phyloP scores from a whole-genome alignment of 2,888 invertebrate species.

The Epistrophe eligans region DNA sequence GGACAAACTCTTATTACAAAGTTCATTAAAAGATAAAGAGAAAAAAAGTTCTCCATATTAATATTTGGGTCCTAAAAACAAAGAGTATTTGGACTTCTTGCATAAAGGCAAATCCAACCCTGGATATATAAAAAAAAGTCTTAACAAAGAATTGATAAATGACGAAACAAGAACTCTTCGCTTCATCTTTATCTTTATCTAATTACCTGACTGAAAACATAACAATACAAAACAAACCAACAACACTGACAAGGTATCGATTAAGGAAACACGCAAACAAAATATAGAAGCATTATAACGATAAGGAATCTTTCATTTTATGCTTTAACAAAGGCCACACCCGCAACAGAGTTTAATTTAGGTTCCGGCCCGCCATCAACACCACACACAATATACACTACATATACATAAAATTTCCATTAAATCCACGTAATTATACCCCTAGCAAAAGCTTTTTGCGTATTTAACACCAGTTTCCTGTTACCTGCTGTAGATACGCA shows the following conservation, averaged over 20 bases:
- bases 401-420: conserved; percentile 46
- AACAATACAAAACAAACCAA: not conserved
- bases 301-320: not conserved
- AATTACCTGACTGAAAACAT: conserved; percentile 17
- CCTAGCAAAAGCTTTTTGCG: not conserved
- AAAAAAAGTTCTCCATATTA: too few relatives aligned
- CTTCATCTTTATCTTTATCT: conserved; percentile 34
- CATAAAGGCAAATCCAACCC: not conserved
- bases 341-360: not conserved
- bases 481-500: not conserved
- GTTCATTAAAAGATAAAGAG: too few relatives aligned
- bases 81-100: not conserved
- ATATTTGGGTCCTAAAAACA: too few relatives aligned
- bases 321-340: not conserved
- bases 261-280: conserved; percentile 31
- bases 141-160: not conserved
- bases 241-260: conserved; percentile 53
- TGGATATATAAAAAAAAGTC: not conserved
- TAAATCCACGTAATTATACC: conserved; percentile 14
- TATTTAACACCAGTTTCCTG: conserved; percentile 20
- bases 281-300: not conserved
- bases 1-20: too few relatives aligned
- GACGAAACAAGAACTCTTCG: conserved; percentile 15
- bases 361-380: not conserved
- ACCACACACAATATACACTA: not conserved